A percentile compares a stretch with the other conserved stretches of the same genome.
phyloP scores from a whole-genome alignment of 2,888 invertebrate genomes.

The Nomada hirtipes region DNA sequence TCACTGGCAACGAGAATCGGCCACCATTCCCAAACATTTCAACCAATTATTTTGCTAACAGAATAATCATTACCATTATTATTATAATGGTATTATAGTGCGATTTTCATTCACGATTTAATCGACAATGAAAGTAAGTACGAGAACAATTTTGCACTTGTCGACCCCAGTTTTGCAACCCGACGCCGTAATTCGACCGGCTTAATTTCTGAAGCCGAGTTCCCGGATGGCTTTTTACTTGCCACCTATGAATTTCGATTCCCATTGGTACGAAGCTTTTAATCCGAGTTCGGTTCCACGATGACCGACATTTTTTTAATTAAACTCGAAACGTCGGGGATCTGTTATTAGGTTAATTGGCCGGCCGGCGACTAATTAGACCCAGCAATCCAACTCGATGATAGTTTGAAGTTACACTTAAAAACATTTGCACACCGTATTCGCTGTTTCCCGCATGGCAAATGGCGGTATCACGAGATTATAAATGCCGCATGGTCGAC shows the following conservation, averaged over 20 bases:
- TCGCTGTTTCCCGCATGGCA: too few relatives aligned
- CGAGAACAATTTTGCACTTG: conserved; percentile 6
- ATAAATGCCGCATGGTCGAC: not conserved
- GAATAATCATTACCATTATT: too few relatives aligned
- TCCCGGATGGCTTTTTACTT: not conserved
- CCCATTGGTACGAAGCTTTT: not conserved
- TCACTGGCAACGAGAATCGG: too few relatives aligned
- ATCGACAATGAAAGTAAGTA: not conserved
- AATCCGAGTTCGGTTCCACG: not conserved
- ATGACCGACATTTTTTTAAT: conserved; percentile 5
- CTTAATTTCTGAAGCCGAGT: not conserved
- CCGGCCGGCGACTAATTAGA: conserved; percentile 6
- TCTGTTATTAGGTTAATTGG: conserved; percentile 4
- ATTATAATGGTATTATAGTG: too few relatives aligned
- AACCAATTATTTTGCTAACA: too few relatives aligned
- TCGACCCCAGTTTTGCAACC: conserved; percentile 10
- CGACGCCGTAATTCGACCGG: conserved; percentile 11
- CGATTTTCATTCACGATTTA: not conserved
- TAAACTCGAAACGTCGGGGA: not conserved
- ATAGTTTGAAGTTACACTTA: not conserved
- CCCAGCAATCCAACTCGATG: not conserved
- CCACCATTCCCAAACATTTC: too few relatives aligned
- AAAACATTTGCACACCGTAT: not conserved
- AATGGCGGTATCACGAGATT: not conserved
- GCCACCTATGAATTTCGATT: conserved; percentile 6